Evolutionary conservation across 2,797 vertebrate genomes (phyloP).

Genomic region (Enteromius unitaeniatus): DNA sequence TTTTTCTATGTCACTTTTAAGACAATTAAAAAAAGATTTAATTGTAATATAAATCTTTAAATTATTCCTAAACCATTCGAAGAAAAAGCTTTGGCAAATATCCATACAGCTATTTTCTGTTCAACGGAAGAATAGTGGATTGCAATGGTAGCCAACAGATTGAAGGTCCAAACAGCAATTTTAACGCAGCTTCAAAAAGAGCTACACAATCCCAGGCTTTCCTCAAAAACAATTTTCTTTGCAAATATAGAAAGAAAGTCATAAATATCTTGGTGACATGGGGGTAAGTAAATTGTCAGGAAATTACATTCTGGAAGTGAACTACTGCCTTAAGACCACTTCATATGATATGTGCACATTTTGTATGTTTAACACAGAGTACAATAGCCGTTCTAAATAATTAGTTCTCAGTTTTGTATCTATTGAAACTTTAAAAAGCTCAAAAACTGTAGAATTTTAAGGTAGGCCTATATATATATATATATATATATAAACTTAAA

Average conservation of each 20-base stretch:
- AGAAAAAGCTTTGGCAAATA: not conserved
- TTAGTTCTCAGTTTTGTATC: not conserved
- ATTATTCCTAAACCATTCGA: not conserved
- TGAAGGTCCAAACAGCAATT: not conserved
- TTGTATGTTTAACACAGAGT: not conserved
- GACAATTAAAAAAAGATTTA: not conserved
- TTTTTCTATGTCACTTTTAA: not conserved
- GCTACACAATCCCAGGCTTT: too few relatives aligned
- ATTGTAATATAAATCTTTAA: not conserved
- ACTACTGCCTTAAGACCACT: too few relatives aligned
- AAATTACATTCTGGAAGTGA: too few relatives aligned
- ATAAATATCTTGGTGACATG: too few relatives aligned
- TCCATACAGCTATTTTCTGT: not conserved
- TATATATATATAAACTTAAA: not conserved
- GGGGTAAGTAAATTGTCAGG: too few relatives aligned
- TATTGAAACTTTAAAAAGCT: too few relatives aligned
- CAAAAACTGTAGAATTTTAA: too few relatives aligned
- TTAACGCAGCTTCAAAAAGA: not conserved
- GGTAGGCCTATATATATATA: too few relatives aligned
- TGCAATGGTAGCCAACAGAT: not conserved
- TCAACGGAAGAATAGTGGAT: not conserved
- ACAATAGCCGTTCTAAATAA: not conserved
- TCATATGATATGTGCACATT: not conserved
- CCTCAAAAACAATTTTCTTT: too few relatives aligned
- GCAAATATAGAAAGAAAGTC: too few relatives aligned